Conservation (phyloP, 2,797 vertebrate genomes). For the Dendrocincla fuliginosa region DNA sequence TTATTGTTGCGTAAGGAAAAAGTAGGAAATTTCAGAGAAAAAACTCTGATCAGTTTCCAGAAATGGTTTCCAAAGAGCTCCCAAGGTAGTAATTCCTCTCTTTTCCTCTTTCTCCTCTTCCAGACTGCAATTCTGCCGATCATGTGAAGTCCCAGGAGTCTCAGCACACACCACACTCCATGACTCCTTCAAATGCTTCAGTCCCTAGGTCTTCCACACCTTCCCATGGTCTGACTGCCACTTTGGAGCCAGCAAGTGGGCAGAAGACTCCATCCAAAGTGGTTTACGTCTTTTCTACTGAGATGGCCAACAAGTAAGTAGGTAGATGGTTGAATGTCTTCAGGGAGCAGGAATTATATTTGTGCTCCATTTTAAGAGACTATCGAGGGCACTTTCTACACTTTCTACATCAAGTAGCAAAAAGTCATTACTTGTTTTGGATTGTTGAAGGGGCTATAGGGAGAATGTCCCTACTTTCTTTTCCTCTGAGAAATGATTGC, state of each 20-base stretch:
- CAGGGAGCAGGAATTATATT: background rate
- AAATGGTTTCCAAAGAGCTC: background rate
- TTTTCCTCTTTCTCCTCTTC: background rate
- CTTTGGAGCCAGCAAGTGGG: constrained; percentile 85
- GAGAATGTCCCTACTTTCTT: background rate
- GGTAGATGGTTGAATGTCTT: background rate
- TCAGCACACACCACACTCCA: constrained; percentile 82
- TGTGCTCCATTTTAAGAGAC: background rate
- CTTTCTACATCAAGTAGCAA: background rate
- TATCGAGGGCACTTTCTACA: background rate
- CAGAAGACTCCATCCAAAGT: constrained; percentile 95
- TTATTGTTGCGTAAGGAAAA: background rate
- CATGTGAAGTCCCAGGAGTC: constrained; percentile 92
- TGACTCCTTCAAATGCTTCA: constrained; percentile 90
- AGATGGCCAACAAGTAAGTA: constrained; percentile 98
- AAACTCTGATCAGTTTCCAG: background rate
- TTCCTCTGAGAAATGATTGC: background rate
- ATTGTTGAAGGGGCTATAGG: background rate
- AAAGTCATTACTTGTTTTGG: background rate
- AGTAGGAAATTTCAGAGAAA: background rate
- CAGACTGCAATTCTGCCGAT: constrained; percentile 96
- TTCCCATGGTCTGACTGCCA: constrained; percentile 89
- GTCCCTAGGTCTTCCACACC: constrained; percentile 94
- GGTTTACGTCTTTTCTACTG: constrained; percentile 98
- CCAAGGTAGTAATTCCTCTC: background rate